Base-by-base conservation (phyloP, 2,113 vertebrate species). In the Peromyscus leucopus region DNA sequence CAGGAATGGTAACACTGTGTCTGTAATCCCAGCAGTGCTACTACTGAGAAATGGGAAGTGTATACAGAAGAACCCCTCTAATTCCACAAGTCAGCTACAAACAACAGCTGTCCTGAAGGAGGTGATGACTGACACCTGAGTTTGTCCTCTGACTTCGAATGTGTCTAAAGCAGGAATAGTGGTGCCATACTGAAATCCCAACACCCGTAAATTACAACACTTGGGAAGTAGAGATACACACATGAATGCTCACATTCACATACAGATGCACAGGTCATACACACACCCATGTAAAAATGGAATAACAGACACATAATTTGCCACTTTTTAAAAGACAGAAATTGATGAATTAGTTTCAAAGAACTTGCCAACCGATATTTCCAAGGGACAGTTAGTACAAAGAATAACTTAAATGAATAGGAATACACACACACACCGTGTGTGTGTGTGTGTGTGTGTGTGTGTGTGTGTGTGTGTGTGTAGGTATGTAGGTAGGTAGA, bases 301-400 rank as follows among this genome's bases (percentile, higher is more conserved):
- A 48, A 67, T 87, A 46, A 46, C 9, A 91, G 33, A 95, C 69
- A 63, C n/a, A 36, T 51, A 16, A 57, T 59, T 33, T 24, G 80
- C 84, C 42, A 36, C 63, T 13, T 42, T 78, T 71, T 24, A 22
- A 96, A 71, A 94, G 48, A 84, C 24, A 76, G 42, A 80, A 75
- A 92, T n/a, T 74, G 17, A n/a, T 85, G 28, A 36, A 63, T 22
- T 72, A 17, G 33, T 88, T 95, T 89, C 84, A 78, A 82, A 33
- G 89, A 95, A 82, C 51, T 89, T 76, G 24, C 8, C 90, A 65
- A 79, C 36, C 42, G 65, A 31, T 92, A 28, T 74, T 95, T 96
- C 24, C 1, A n/a, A 74, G 63, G 61, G 15, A 65, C 3, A 65
- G 51, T 59, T 90, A 89, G 74, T 72, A 36, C 69, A 93, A 57